A percentile compares a stretch with the other conserved stretches of the same genome.
Conservation (phyloP, 2,113 vertebrate genomes). For the Epinephelus cyanopodus region DNA sequence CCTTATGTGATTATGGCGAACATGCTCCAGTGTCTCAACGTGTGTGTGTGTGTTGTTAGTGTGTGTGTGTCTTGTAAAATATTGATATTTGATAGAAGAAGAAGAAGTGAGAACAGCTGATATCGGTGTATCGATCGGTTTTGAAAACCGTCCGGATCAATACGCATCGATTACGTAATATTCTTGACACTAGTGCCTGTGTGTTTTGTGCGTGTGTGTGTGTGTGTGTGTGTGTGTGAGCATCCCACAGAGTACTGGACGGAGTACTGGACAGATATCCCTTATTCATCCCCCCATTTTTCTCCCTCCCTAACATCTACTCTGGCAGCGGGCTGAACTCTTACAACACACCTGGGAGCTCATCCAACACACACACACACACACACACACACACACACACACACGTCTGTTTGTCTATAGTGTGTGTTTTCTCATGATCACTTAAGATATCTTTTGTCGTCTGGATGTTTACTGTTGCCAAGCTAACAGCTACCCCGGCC, state of each 20-base stretch:
- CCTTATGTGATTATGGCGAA: conserved; percentile 69
- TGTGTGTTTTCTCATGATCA: not conserved
- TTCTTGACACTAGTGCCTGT: too few species aligned
- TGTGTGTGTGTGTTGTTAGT: too few species aligned
- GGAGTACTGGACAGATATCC: conserved; percentile 60
- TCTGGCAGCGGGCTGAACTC: conserved; percentile 55
- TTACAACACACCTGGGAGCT: conserved; percentile 60
- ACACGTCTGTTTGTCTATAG: not conserved
- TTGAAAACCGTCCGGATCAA: too few species aligned
- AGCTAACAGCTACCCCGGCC: conserved; percentile 31
- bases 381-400: conserved; percentile 11
- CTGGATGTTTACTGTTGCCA: not conserved
- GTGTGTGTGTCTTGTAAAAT: too few species aligned
- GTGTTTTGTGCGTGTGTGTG: conserved; percentile 8
- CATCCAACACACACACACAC: conserved; percentile 40
- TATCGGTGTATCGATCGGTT: too few species aligned
- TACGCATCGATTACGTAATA: too few species aligned
- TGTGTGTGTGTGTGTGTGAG: conserved; percentile 1
- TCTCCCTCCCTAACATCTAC: conserved; percentile 48
- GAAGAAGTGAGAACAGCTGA: too few species aligned
- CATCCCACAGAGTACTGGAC: conserved; percentile 43
- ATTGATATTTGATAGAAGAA: too few species aligned
- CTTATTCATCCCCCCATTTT: conserved; percentile 57
- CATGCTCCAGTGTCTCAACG: conserved; percentile 49
- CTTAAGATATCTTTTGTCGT: not conserved